These are phyloP conservation scores for Elaphurus davidianus DNA, from an alignment of 2,113 vertebrate genomes.

Conservation along the genomic window DNA sequence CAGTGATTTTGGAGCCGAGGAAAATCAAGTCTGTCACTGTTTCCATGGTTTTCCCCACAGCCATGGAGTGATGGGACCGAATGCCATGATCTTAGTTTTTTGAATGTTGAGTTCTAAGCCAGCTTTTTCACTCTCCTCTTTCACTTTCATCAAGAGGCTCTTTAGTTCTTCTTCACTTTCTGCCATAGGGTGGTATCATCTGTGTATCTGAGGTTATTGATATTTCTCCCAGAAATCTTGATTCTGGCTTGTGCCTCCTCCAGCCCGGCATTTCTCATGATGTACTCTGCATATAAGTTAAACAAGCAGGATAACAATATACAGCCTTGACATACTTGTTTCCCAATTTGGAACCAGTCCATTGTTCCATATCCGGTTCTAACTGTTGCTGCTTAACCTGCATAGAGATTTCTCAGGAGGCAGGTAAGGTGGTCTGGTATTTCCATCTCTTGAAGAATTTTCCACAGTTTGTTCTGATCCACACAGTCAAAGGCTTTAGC, in stretches of 20 bases:
- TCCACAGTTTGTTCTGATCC: background rate
- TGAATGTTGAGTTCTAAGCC: background rate
- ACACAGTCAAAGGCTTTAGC: background rate
- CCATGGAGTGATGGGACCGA: background rate
- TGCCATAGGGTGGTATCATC: background rate
- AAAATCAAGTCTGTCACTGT: background rate
- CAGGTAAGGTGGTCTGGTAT: background rate
- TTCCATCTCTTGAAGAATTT: background rate
- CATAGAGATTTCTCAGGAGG: background rate
- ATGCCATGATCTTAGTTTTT: background rate
- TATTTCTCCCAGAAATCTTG: background rate
- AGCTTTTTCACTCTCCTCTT: background rate
- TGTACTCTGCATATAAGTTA: background rate
- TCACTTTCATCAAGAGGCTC: background rate
- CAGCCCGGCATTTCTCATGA: background rate
- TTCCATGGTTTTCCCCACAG: accelerated
- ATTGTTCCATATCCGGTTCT: background rate
- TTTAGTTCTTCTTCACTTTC: background rate
- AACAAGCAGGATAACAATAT: background rate
- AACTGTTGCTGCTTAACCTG: background rate
- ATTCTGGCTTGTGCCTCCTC: background rate
- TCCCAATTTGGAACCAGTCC: background rate
- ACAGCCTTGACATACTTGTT: background rate
- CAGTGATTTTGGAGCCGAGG: background rate
- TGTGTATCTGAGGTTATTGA: background rate